A percentile compares a stretch with the other conserved stretches of the same genome.
phyloP scores from a whole-genome alignment of 92 coral and sea anemone species.

The Parazoanthus atlanticus region DNA sequence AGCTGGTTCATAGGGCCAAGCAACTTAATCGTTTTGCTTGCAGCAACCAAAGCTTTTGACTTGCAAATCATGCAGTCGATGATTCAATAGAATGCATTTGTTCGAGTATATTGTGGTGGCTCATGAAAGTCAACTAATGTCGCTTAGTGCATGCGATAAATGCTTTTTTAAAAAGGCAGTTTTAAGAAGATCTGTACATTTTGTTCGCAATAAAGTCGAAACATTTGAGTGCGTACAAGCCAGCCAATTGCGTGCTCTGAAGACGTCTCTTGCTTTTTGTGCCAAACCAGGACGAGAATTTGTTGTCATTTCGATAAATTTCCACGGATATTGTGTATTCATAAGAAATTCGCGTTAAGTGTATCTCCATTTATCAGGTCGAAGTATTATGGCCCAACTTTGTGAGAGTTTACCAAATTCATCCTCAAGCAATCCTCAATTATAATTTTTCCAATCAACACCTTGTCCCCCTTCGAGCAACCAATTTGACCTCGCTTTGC shows the following conservation, averaged over 20 bases:
- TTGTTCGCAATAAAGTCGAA: not conserved
- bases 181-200: not conserved
- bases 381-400: not conserved
- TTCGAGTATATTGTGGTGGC: not conserved
- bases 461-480: not conserved
- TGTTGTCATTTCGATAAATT: not conserved
- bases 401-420: not conserved
- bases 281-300: not conserved
- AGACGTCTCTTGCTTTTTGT: not conserved
- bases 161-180: not conserved
- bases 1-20: not conserved
- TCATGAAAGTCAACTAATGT: too few species aligned
- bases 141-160: not conserved
- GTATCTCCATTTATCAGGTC: not conserved
- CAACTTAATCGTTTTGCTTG: not conserved
- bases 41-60: slow-evolving; percentile 34
- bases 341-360: not conserved
- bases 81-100: slow-evolving; percentile 12
- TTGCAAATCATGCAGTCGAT: slow-evolving; percentile 39
- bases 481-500: not conserved
- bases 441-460: not conserved
- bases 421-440: not conserved
- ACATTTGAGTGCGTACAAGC: not conserved
- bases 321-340: not conserved
- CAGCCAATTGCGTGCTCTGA: not conserved